Base-by-base conservation (phyloP, 2,888 invertebrate genomes). In the Quadroppia sp. region DNA sequence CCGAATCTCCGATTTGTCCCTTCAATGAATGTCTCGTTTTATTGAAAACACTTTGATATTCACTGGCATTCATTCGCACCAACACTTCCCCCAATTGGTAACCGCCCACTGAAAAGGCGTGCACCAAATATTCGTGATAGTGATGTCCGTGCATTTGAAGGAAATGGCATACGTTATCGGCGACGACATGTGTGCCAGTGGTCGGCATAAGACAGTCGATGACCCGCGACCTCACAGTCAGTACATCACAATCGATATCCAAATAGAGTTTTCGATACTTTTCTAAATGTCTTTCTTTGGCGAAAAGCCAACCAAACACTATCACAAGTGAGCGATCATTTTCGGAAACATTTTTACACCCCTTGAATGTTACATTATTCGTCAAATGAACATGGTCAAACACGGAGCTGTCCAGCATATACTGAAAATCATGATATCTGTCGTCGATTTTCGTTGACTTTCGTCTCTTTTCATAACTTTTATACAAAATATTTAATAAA, bases 1-100 rank as follows among this genome's bases (percentile, higher is more conserved):
- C 91, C 74, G 92, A 92, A 83, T 95, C 94, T 90, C 92, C 94
- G 73, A 94, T 86, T 82, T 94, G 92, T 0, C 92, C 91, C 4
- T 36, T 36, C 36, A 36, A 36, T 36, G 36, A 36, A 7, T 36
- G 6, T 36, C 9, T 9, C 4, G 25, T 53, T 53, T 53, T 13
- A 53, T 25, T 25, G 25, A 53, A 25, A 13, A 25, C 1, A 1
- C 25, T 1, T 53, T 23, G 3, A 13, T 25, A 25, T 53, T 53
- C 23, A 3, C 1, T 11, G 6, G 23, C 7, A 1, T 13, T 9
- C 15, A 13, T 28, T 3, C 36, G 23, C 30, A 67, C 17, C 78
- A 90, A 86, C 73, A 89, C 87, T 83, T 95, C 94, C 25, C 92
- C 91, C 88, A 90, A 90, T 79, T 93, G 84, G 82, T 94, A 94